Base-by-base conservation (phyloP, 2,113 vertebrate species). In the Pionites leucogaster region DNA sequence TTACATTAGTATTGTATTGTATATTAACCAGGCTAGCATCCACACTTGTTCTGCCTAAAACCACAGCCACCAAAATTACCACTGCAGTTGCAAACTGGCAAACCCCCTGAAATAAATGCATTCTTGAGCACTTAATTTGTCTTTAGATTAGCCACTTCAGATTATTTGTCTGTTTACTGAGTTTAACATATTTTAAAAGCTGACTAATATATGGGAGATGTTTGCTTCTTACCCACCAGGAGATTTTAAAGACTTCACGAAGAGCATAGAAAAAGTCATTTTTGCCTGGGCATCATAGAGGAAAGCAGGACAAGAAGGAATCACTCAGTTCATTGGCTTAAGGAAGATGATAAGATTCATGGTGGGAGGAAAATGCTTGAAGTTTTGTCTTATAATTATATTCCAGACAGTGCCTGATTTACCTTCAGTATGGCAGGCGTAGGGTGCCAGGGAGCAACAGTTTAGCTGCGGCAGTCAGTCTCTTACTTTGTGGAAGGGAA, bases 1-100 rank as follows among this genome's bases (percentile, higher is more conserved):
- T 86, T 78, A 81, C 55, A 92, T 90, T 96, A 88, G 47, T 88
- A 62, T 47, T 44, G 60, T 68, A 79, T 69, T 92, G 22, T 92
- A 59, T 2, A 10, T 60, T 84, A 92, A 95, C 80, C 65, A 87
- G 62, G 20, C 69, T 11, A 79, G 90, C 60, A 92, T 49, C 35
- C 69, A 82, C 44, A 42, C 57, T 93, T 72, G 27, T 49, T 68
- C 52, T 86, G 60, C 62, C 31, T 87, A 88, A 95, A 96, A 92
- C 72, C 83, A 93, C 92, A 92, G 65, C 7, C 20, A 91, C 69
- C 52, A 92, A 82, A 90, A 75, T 15, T 65, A 44, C 42, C 39
- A 52, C 1, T 46, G 35, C n/a, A 87, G 39, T 62, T 62, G 39
- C 18, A 71, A 93, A 79, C 29, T 46, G 65, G 28, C 29, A 69